A percentile compares a stretch with the other conserved stretches of the same genome.
phyloP scores from a whole-genome alignment of 2,888 invertebrate species.

The Ormyrus thymus region DNA sequence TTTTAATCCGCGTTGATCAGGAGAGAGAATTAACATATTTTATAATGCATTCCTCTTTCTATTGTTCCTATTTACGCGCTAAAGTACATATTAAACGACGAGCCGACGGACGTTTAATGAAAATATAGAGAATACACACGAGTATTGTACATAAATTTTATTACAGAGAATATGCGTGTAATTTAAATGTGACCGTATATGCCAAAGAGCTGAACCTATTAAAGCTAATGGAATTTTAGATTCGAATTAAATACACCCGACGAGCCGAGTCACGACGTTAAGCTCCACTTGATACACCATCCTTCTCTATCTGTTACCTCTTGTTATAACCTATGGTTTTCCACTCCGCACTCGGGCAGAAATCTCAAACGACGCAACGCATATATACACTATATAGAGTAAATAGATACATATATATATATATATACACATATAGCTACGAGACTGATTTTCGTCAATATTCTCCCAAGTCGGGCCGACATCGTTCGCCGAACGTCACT shows the following conservation, averaged over 20 bases:
- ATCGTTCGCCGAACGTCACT: neutral
- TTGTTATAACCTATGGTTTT: slow-evolving; percentile 1
- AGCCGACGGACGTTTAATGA: slow-evolving; percentile 25
- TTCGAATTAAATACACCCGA: neutral
- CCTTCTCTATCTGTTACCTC: neutral
- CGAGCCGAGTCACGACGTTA: neutral
- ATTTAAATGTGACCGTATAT: slow-evolving; percentile 31
- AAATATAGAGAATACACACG: slow-evolving; percentile 15
- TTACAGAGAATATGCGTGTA: slow-evolving; percentile 34
- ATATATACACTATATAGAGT: slow-evolving; percentile 39
- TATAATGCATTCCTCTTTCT: slow-evolving; percentile 55
- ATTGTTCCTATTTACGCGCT: slow-evolving; percentile 55
- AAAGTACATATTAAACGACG: slow-evolving; percentile 34
- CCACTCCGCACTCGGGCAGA: slow-evolving; percentile 46
- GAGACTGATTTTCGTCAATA: slow-evolving; percentile 44
- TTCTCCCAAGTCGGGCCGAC: slow-evolving; percentile 42
- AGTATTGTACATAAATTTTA: slow-evolving; percentile 52
- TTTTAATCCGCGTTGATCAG: slow-evolving; percentile 36
- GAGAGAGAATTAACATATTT: slow-evolving; percentile 51
- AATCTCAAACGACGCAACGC: slow-evolving; percentile 43
- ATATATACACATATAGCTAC: slow-evolving; percentile 13
- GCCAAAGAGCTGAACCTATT: slow-evolving; percentile 27
- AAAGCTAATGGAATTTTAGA: slow-evolving; percentile 49
- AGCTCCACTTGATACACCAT: neutral
- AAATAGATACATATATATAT: slow-evolving; percentile 27